Percentiles rank a stretch among this genome's conserved stretches.
Evolutionary conservation across 1,140 invertebrate species (phyloP).

Genomic region (Spodoptera litura): DNA sequence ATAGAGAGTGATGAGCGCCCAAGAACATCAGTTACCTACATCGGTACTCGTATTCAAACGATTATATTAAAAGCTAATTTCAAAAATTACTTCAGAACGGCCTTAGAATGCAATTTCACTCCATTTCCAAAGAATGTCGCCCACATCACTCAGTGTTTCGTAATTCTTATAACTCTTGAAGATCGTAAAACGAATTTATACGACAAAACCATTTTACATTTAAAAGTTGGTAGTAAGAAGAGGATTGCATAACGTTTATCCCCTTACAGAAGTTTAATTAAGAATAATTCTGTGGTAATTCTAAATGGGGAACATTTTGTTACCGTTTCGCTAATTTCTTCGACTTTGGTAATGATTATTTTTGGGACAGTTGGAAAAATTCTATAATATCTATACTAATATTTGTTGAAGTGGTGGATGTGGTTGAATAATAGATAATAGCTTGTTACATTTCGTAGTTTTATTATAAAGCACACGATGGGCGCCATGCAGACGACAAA

Average conservation of each 20-base stretch:
- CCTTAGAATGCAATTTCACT: conserved; percentile 13
- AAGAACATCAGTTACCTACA: too few relatives aligned
- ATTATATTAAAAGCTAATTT: background rate
- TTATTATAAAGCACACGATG: too few relatives aligned
- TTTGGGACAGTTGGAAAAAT: too few relatives aligned
- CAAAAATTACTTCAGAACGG: background rate
- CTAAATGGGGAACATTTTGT: conserved; percentile 12
- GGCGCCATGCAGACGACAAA: too few relatives aligned
- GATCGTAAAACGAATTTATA: conserved; percentile 33
- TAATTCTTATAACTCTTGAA: conserved; percentile 12
- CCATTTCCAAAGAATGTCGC: conserved; percentile 16
- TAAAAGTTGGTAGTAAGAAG: conserved; percentile 19
- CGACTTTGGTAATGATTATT: conserved; percentile 6
- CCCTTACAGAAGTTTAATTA: conserved; percentile 39
- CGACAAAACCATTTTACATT: conserved; percentile 37
- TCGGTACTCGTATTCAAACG: too few relatives aligned
- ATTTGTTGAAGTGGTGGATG: too few relatives aligned
- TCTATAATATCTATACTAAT: too few relatives aligned
- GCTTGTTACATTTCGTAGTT: too few relatives aligned
- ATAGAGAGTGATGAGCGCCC: too few relatives aligned
- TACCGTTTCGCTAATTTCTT: conserved; percentile 24
- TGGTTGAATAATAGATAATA: too few relatives aligned
- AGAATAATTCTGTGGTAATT: conserved; percentile 28
- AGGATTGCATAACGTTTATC: conserved; percentile 32
- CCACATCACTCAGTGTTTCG: conserved; percentile 17